Percentiles rank a stretch among this genome's conserved stretches.
Conservation (phyloP, 2,113 vertebrate genomes). For the Scomber japonicus region DNA sequence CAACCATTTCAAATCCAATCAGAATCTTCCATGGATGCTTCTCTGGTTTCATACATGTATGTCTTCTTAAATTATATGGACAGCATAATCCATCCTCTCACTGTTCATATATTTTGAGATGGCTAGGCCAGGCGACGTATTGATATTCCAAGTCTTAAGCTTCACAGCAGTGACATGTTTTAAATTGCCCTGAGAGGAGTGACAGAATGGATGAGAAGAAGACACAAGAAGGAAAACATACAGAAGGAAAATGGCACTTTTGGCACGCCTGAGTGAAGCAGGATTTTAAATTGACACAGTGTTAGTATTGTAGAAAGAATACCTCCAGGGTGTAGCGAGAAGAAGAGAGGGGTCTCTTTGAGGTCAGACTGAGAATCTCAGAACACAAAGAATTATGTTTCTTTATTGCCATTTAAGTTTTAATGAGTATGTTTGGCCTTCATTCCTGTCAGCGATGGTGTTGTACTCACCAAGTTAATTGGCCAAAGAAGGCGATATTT, state of each 20-base stretch:
- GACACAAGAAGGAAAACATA: slow-evolving; percentile 9
- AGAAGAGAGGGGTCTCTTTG: not conserved
- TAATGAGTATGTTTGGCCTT: no score
- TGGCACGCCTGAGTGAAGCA: slow-evolving; percentile 3
- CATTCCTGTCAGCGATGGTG: no score
- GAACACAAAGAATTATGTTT: not conserved
- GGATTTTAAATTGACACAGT: slow-evolving; percentile 15
- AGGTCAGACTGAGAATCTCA: not conserved
- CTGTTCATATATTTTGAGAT: slow-evolving; percentile 14
- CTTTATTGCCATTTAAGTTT: not conserved
- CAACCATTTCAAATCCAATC: slow-evolving; percentile 23
- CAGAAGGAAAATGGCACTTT: not conserved
- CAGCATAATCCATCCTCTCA: not conserved
- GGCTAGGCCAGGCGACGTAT: slow-evolving; percentile 3
- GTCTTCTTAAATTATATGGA: slow-evolving; percentile 31
- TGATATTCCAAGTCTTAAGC: slow-evolving; percentile 21
- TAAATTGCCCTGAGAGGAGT: slow-evolving; percentile 26
- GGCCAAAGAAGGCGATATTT: no score
- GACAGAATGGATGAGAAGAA: slow-evolving; percentile 22
- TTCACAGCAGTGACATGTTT: slow-evolving; percentile 26
- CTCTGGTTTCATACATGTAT: not conserved
- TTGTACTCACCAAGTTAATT: no score
- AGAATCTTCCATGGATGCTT: not conserved
- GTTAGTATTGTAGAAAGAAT: not conserved
- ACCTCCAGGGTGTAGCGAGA: not conserved